Evolutionary conservation across 1,140 invertebrate genomes (phyloP).

Genomic region (Harpegnathos saltator): DNA sequence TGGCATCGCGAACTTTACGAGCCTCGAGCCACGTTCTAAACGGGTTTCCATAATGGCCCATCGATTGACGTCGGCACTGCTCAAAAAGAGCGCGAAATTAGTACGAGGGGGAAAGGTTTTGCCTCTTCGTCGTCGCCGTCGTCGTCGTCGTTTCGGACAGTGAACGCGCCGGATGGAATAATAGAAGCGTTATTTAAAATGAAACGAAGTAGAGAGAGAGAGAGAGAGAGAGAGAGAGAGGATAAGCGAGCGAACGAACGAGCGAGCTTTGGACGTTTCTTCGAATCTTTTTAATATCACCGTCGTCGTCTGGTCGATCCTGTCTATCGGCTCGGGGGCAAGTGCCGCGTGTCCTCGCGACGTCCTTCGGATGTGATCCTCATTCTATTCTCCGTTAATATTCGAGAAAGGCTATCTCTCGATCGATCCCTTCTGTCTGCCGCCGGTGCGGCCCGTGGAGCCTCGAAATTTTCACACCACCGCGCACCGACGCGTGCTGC

Average conservation of each 20-base stretch:
- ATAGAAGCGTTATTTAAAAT: background rate
- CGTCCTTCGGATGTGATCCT: background rate
- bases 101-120: constrained; percentile 5
- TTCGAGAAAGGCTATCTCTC: background rate
- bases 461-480: constrained; percentile 26
- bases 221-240: background rate
- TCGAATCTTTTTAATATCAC: background rate
- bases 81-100: constrained; percentile 55
- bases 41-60: constrained; percentile 68
- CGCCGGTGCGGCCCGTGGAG: constrained; percentile 30
- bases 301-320: constrained; percentile 1
- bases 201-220: background rate
- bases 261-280: background rate
- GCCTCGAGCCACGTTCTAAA: constrained; percentile 60
- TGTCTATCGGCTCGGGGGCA: background rate
- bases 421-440: background rate
- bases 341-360: background rate
- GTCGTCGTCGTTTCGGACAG: no score
- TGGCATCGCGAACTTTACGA: constrained; percentile 56
- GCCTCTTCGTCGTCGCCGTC: background rate
- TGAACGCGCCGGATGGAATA: background rate
- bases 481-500: constrained; percentile 11
- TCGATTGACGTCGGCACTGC: constrained; percentile 43
- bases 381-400: constrained; percentile 48
- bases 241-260: background rate